Percentiles rank a stretch among this genome's conserved stretches.
Conservation (phyloP, 2,888 invertebrate genomes). For the Pedicia rivosa region DNA sequence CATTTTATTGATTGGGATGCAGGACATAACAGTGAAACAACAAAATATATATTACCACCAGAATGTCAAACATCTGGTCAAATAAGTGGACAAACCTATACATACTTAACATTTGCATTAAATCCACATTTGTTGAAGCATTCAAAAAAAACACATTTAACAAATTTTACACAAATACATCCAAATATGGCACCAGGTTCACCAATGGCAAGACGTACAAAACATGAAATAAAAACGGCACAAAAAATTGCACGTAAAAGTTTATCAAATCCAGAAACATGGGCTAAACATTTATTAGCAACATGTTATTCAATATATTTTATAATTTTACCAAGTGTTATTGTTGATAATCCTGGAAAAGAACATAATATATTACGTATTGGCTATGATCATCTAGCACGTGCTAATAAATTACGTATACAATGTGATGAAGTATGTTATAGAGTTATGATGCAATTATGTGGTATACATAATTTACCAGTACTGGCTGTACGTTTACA, state of each 20-base stretch:
- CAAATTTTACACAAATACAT: constrained; percentile 24
- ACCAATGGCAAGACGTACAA: constrained; percentile 84
- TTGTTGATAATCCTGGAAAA: constrained; percentile 50
- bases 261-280: constrained; percentile 59
- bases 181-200: constrained; percentile 51
- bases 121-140: constrained; percentile 39
- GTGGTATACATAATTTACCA: constrained; percentile 87
- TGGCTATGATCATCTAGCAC: constrained; percentile 75
- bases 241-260: constrained; percentile 51
- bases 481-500: constrained; percentile 84
- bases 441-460: constrained; percentile 95
- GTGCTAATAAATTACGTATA: constrained; percentile 71
- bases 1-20: constrained; percentile 69
- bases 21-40: constrained; percentile 67
- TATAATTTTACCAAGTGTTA: constrained; percentile 82
- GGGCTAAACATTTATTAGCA: constrained; percentile 80
- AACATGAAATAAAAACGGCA: constrained; percentile 87
- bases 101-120: constrained; percentile 44
- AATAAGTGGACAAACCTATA: constrained; percentile 24
- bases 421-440: constrained; percentile 96
- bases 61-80: constrained; percentile 41
- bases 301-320: constrained; percentile 93
- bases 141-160: constrained; percentile 20
- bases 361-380: constrained; percentile 58
- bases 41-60: constrained; percentile 89